Conservation (phyloP, 2,888 invertebrate genomes). For the Urechis unicinctus region DNA sequence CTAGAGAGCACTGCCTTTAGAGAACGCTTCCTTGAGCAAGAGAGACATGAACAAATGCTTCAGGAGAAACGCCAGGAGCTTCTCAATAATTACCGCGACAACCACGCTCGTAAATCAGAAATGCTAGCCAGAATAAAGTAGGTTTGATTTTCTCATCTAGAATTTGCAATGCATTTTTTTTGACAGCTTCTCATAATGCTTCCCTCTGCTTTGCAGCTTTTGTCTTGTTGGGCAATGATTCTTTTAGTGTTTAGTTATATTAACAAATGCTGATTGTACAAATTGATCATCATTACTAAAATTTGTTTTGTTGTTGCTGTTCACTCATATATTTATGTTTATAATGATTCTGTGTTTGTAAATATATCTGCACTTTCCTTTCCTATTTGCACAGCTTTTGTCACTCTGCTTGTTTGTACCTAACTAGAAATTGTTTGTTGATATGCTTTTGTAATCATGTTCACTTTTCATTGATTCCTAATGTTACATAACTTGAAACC, state of each 20-base stretch:
- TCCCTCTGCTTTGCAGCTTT: neutral
- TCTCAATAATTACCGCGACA: constrained; percentile 34
- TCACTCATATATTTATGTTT: neutral
- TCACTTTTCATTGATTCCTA: too few species aligned
- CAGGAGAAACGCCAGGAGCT: constrained; percentile 36
- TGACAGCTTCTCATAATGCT: neutral
- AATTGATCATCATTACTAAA: too few species aligned
- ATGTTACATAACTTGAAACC: too few species aligned
- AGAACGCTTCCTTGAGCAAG: constrained; percentile 41
- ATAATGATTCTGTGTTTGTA: too few species aligned
- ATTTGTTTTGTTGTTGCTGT: too few species aligned
- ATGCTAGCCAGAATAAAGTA: constrained; percentile 49
- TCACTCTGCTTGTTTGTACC: neutral
- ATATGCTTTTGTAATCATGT: too few species aligned
- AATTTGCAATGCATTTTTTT: neutral
- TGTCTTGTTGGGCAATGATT: too few species aligned
- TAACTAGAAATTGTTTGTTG: too few species aligned
- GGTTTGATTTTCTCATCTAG: constrained; percentile 23
- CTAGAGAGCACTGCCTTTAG: constrained; percentile 44
- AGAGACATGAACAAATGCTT: constrained; percentile 29
- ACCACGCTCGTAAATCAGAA: constrained; percentile 41
- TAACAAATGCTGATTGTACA: too few species aligned
- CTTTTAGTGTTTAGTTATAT: too few species aligned
- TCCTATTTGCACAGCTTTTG: too few species aligned
- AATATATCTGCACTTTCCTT: too few species aligned